These are phyloP conservation scores for Drosophila nigrodunni DNA, from an alignment of 1,140 invertebrate genomes.

Conservation along the genomic window DNA sequence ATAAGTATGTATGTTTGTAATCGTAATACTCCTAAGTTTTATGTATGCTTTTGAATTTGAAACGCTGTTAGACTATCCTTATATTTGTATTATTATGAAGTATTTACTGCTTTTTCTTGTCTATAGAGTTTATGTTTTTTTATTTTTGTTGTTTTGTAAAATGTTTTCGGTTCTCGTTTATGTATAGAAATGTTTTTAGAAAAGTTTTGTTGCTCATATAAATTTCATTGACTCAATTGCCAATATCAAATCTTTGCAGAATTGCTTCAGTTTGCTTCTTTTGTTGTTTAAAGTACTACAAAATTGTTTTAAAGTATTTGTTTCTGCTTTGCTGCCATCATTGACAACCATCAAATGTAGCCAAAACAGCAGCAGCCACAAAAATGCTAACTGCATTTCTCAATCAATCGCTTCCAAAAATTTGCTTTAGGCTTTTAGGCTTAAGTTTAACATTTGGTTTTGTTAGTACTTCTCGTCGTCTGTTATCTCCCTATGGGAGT, in stretches of 20 bases:
- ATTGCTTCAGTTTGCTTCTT: slow-evolving; percentile 57
- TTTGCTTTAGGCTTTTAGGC: slow-evolving; percentile 35
- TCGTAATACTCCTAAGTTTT: slow-evolving; percentile 36
- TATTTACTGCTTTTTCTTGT: slow-evolving; percentile 23
- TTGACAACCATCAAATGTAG: slow-evolving; percentile 38
- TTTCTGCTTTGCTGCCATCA: not conserved
- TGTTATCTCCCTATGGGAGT: slow-evolving; percentile 84
- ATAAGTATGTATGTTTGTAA: slow-evolving; percentile 38
- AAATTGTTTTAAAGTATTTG: slow-evolving; percentile 60
- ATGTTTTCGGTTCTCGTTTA: slow-evolving; percentile 36
- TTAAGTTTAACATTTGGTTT: slow-evolving; percentile 67
- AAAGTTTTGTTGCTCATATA: slow-evolving; percentile 58
- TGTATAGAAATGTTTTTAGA: slow-evolving; percentile 63
- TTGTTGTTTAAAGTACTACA: slow-evolving; percentile 71
- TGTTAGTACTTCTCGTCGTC: slow-evolving; percentile 84
- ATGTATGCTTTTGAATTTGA: slow-evolving; percentile 59
- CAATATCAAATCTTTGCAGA: slow-evolving; percentile 51
- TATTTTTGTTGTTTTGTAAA: slow-evolving; percentile 43
- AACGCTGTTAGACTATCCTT: slow-evolving; percentile 49
- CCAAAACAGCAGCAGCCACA: slow-evolving; percentile 29
- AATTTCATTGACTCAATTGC: slow-evolving; percentile 42
- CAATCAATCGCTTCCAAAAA: slow-evolving; percentile 24
- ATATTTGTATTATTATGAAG: slow-evolving; percentile 35
- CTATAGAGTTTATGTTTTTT: slow-evolving; percentile 33
- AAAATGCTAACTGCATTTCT: slow-evolving; percentile 51